Percentiles rank a stretch among this genome's conserved stretches.
These are phyloP conservation scores for Cassiopea xamachana DNA, from an alignment of 30 jellyfish, hydroid and myxozoan genomes.

Conservation along the genomic window DNA sequence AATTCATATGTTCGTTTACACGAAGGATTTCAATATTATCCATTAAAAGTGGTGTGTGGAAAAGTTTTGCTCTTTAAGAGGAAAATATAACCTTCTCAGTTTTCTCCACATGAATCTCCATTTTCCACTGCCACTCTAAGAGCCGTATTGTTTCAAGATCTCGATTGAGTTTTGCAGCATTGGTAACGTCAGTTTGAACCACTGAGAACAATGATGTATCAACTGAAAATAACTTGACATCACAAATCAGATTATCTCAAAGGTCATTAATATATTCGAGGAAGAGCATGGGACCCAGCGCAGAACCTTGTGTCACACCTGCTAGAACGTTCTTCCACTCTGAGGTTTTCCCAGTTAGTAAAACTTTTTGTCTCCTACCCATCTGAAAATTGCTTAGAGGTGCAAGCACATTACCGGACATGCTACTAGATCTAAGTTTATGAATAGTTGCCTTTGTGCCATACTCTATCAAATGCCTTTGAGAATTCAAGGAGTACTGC, in stretches of 20 bases:
- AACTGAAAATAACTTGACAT: not conserved
- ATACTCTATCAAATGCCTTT: too few species aligned
- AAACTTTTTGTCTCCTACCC: too few species aligned
- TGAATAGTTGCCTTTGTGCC: too few species aligned
- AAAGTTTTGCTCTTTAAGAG: not conserved
- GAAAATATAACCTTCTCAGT: not conserved
- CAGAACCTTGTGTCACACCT: too few species aligned
- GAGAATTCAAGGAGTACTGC: not conserved
- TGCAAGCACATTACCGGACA: too few species aligned
- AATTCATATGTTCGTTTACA: not conserved
- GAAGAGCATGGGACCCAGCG: too few species aligned
- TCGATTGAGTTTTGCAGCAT: not conserved
- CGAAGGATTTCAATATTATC: not conserved
- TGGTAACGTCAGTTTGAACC: not conserved
- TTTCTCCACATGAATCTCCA: not conserved
- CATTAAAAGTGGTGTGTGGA: not conserved
- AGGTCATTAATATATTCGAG: too few species aligned
- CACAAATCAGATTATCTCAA: not conserved
- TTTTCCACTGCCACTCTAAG: not conserved
- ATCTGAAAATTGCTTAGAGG: too few species aligned
- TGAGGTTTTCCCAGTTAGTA: too few species aligned
- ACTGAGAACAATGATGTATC: not conserved
- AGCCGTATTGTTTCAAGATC: not conserved
- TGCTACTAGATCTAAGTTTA: too few species aligned
- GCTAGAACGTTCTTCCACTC: too few species aligned